A percentile compares a stretch with the other conserved stretches of the same genome.
Evolutionary conservation across 2,113 vertebrate genomes (phyloP).

Genomic region (Spilogale gracilis): DNA sequence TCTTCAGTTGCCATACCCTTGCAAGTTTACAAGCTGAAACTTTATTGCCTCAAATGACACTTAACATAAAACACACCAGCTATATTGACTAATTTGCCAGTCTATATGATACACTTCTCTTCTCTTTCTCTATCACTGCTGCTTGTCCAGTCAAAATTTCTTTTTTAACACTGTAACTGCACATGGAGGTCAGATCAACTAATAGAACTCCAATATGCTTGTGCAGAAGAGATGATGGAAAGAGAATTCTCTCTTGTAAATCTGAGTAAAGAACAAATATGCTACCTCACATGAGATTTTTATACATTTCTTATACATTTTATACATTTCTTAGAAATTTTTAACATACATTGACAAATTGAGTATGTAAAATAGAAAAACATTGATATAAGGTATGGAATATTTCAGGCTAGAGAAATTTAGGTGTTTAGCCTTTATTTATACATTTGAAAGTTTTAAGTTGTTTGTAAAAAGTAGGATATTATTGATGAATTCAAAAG

Average conservation of each 20-base stretch:
- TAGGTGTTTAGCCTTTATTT: neutral
- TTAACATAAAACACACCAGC: neutral
- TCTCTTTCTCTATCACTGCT: neutral
- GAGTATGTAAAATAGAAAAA: neutral
- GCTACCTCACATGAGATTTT: neutral
- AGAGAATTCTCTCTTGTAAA: neutral
- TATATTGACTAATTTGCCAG: neutral
- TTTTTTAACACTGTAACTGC: neutral
- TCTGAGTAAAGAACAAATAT: neutral
- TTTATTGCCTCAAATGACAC: neutral
- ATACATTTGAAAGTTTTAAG: neutral
- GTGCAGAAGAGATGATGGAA: neutral
- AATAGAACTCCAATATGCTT: neutral
- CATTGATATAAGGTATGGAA: neutral
- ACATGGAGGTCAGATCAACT: neutral
- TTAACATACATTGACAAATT: neutral
- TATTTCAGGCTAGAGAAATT: neutral
- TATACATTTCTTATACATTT: neutral
- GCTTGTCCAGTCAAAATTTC: neutral
- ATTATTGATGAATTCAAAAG: neutral
- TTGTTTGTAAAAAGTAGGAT: neutral
- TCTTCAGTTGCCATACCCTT: fast-evolving
- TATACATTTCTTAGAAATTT: neutral
- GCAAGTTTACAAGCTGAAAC: neutral
- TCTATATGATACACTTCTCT: neutral